Evolutionary conservation across 2,797 vertebrate genomes (phyloP), one percentile per base, ranked within the genome.

Genomic region (Rousettus madagascariensis): DNA sequence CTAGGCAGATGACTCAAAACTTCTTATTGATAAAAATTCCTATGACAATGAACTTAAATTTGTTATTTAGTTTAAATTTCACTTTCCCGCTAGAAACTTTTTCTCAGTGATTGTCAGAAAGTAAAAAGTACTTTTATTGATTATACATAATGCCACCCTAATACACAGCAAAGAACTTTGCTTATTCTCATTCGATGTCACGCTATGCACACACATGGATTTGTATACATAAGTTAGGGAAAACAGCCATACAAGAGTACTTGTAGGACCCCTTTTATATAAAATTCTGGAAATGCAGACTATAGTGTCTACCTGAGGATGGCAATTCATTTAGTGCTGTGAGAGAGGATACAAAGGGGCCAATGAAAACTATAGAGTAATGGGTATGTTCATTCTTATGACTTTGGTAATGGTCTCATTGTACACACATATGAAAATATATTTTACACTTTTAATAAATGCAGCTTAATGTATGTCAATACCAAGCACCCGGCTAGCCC

Each of bases 231-330:
- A 6, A 4, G 6, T n/a, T 57, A 36, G 28, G 87, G 20, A 83
- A 91, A 65, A 74, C n/a, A 68, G 28, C 41, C 22, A 84, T 69
- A 28, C 4, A 68, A 41, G 51, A 84, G 71, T 59, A 83, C 57
- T 20, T 66, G 19, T 57, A 57, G 38, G 61, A 71, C 28, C 63
- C 46, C 36, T 17, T 46, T 38, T 84, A 88, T 57, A 84, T 43
- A 65, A 78, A 86, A 65, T n/a, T 61, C 59, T 88, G 83, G 53
- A 84, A 95, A 89, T 53, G 36, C 26, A 59, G 75, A 84, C 26
- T 33, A 33, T 6, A 59, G 28, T 51, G 2, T 74, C 26, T 66
- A 89, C 8, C 8, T 41, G n/a, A 59, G 41, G 10, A 75, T 49
- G 19, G 51, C 78, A 59, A 83, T 38, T 61, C 78, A 26, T 13